Evolutionary conservation across 2,797 vertebrate genomes (phyloP).

Genomic region (Sphenodon punctatus): DNA sequence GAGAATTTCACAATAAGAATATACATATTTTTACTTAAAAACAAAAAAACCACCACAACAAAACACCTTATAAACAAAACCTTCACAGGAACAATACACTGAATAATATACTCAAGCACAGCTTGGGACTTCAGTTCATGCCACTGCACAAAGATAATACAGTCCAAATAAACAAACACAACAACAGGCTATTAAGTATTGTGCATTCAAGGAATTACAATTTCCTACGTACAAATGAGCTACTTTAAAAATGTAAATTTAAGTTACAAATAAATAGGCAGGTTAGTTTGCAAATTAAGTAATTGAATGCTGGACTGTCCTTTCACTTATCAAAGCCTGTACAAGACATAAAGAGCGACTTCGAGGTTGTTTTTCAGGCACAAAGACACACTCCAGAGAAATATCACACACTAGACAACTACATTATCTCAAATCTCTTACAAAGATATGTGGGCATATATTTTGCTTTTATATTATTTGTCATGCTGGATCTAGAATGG

Average conservation of each 20-base stretch:
- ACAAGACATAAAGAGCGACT: too few relatives aligned
- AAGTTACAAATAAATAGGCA: neutral
- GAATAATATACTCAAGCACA: neutral
- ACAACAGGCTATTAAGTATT: neutral
- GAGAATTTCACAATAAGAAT: conserved; percentile 44
- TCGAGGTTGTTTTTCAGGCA: too few relatives aligned
- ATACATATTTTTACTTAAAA: too few relatives aligned
- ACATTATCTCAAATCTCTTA: too few relatives aligned
- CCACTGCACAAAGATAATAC: neutral
- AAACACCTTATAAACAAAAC: neutral
- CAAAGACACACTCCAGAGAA: too few relatives aligned
- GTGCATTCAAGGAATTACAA: neutral
- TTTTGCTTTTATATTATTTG: too few relatives aligned
- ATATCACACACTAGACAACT: too few relatives aligned
- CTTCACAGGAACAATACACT: neutral
- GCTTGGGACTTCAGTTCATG: neutral
- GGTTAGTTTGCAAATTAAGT: too few relatives aligned
- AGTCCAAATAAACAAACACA: neutral
- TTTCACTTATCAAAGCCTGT: too few relatives aligned
- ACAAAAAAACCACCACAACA: too few relatives aligned
- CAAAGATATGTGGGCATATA: too few relatives aligned
- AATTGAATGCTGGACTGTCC: neutral
- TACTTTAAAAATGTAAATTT: neutral
- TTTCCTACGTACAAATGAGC: fast-evolving
- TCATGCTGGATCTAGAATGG: too few relatives aligned